These are phyloP conservation scores for Lepidurus couesii DNA, from an alignment of 1,140 invertebrate genomes.

Conservation along the genomic window DNA sequence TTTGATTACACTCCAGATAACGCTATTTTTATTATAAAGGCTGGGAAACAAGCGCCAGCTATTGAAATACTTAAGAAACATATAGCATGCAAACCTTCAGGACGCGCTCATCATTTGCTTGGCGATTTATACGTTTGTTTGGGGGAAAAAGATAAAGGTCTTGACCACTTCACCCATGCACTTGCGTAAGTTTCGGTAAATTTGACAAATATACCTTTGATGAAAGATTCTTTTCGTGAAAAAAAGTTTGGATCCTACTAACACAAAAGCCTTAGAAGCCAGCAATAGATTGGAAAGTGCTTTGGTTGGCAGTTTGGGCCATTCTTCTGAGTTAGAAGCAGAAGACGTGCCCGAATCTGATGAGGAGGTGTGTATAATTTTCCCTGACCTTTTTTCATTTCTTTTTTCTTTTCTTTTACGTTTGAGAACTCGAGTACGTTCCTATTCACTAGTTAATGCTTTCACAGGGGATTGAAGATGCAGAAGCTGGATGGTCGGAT, in stretches of 20 bases:
- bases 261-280: slow-evolving; percentile 61
- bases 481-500: slow-evolving; percentile 55
- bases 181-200: slow-evolving; percentile 51
- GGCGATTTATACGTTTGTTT: slow-evolving; percentile 55
- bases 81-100: slow-evolving; percentile 56
- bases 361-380: slow-evolving; percentile 40
- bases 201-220: slow-evolving; percentile 24
- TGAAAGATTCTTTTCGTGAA: slow-evolving; percentile 35
- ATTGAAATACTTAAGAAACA: slow-evolving; percentile 56
- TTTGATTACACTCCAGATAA: not conserved
- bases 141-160: slow-evolving; percentile 61
- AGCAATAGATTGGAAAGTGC: slow-evolving; percentile 61
- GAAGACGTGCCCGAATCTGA: slow-evolving; percentile 51
- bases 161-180: slow-evolving; percentile 64
- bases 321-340: slow-evolving; percentile 52
- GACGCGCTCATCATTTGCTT: slow-evolving; percentile 61
- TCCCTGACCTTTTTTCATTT: not conserved
- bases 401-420: not conserved
- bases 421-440: not conserved
- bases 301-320: slow-evolving; percentile 50
- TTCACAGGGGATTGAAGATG: not conserved
- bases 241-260: slow-evolving; percentile 60
- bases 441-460: slow-evolving; percentile 25
- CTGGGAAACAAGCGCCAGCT: slow-evolving; percentile 55
- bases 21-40: slow-evolving; percentile 45